Conservation (phyloP, 2,113 vertebrate species). For the Passer domesticus region DNA sequence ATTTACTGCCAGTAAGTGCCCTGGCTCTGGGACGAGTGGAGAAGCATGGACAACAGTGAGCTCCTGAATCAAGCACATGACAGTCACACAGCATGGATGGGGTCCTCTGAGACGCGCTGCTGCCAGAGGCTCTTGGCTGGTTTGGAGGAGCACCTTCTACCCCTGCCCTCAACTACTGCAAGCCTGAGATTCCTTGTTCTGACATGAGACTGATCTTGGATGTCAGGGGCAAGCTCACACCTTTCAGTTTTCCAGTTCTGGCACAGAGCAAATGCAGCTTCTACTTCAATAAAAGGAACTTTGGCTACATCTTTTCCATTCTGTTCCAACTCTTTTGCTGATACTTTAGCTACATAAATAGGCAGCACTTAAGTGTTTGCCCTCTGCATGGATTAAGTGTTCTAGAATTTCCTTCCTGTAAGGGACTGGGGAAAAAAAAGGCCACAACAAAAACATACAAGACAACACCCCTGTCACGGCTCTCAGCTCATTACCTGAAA, state of each 20-base stretch:
- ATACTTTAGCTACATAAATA: not conserved
- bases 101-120: constrained; percentile 50
- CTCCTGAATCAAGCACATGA: constrained; percentile 60
- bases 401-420: not conserved
- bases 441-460: not conserved
- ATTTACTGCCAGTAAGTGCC: not conserved
- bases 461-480: not conserved
- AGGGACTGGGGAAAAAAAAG: not conserved
- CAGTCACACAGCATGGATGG: constrained; percentile 63
- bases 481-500: not conserved
- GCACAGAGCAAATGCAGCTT: not conserved
- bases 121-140: not conserved
- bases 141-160: constrained; percentile 37
- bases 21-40: constrained; percentile 41
- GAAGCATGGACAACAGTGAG: constrained; percentile 64
- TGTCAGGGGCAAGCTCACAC: not conserved
- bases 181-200: not conserved
- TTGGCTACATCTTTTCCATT: not conserved
- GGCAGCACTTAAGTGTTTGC: not conserved
- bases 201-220: not conserved
- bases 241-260: not conserved
- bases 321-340: not conserved
- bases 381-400: not conserved
- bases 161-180: not conserved
- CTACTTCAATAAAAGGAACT: not conserved